Base-by-base conservation (phyloP, 2,113 vertebrate species). In the Cynoglossus semilaevis region DNA sequence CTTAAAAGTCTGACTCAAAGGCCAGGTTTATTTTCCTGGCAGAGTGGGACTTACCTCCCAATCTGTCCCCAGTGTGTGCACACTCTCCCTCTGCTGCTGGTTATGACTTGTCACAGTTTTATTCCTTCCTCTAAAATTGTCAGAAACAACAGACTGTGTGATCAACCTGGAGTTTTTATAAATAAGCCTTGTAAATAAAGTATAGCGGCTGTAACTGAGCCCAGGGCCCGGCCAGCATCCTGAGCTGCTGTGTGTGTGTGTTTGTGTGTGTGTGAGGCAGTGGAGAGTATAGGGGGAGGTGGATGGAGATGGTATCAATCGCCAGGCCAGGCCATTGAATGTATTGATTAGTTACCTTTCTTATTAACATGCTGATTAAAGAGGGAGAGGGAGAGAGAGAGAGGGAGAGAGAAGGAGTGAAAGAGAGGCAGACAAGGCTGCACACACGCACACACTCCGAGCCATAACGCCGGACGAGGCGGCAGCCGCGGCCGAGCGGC, bases 361-460 rank as follows among this genome's bases (percentile, higher is more conserved):
- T 91, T 91, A 92, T 92, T 92, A 92, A 91, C 91, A 92, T 92
- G 90, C 89, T 91, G 91, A 91, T 92, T 92, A 91, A 92, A 91
- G 89, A 81, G 48, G n/a, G 34, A 45, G 43, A 45, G 78, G 86
- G 82, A 81, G 84, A 71, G 81, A 70, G 78, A 69, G 67, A 81
- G 78, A 52, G 76, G 69, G 81, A 73, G 81, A 22, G 76, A 68
- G 79, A 81, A 76, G 56, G 74, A 79, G 79, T 58, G 71, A 63
- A 75, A 65, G 70, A 58, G 80, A 77, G 62, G 65, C 51, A 22
- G 71, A 82, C 37, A 36, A 79, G 74, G 76, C 72, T 70, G 56
- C 70, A 67, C 75, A 79, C 76, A 70, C 66, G 56, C 70, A 67
- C 75, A 79, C 76, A 70, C 66, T 53, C 72, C 65, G 77, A 45